Evolutionary conservation across 2,113 vertebrate species (phyloP).

Genomic region (Suricata suricatta): DNA sequence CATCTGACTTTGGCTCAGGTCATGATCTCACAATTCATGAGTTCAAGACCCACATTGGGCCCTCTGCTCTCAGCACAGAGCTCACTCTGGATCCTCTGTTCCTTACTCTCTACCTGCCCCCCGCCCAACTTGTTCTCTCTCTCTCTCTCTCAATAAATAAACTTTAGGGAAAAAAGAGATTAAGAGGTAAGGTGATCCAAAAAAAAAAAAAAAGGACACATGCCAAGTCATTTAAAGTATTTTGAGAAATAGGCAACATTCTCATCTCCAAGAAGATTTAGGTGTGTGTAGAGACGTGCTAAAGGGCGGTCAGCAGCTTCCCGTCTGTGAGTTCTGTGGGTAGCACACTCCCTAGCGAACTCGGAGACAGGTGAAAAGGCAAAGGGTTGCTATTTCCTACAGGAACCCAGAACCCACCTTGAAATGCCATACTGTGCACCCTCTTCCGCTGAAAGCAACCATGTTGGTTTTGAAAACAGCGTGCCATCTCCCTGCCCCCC

Average conservation of each 20-base stretch:
- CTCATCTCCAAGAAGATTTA: background rate
- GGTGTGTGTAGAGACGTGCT: background rate
- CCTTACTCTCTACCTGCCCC: no score
- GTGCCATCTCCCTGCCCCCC: background rate
- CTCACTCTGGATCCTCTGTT: no score
- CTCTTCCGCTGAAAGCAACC: background rate
- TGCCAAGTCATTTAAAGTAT: background rate
- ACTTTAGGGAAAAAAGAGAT: background rate
- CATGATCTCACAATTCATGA: no score
- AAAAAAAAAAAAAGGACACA: background rate
- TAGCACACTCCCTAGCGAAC: background rate
- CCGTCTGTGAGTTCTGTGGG: rapidly evolving
- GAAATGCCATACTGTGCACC: background rate
- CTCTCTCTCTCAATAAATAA: no score
- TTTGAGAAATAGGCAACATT: background rate
- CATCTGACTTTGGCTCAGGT: no score
- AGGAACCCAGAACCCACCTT: background rate
- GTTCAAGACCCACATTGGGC: no score
- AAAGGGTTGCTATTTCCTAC: background rate
- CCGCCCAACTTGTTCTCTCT: no score
- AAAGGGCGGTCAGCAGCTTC: background rate
- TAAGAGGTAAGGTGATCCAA: background rate
- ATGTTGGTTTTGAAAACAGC: background rate
- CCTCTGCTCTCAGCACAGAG: no score
- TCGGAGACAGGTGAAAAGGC: background rate